phyloP scores from a whole-genome alignment of 2,113 vertebrate species.

The Brachyhypopomus occidentalis region DNA sequence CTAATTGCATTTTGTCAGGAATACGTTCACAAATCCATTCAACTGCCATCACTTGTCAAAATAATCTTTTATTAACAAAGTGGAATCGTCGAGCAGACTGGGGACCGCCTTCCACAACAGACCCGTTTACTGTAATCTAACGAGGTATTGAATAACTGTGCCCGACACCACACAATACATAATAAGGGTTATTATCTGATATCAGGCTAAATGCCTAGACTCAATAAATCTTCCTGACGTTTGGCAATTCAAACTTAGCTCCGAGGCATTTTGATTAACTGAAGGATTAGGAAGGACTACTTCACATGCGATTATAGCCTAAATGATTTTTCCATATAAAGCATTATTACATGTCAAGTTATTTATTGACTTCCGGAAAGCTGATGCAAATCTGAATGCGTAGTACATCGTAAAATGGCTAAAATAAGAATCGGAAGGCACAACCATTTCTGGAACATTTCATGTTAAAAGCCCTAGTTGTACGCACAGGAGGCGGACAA shows the following conservation, averaged over 20 bases:
- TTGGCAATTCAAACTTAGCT: background rate
- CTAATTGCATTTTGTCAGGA: no score
- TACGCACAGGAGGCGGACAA: background rate
- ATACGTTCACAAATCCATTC: background rate
- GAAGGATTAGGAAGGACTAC: slow-evolving; percentile 2
- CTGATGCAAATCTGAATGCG: slow-evolving; percentile 50
- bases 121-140: no score
- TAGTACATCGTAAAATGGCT: slow-evolving; percentile 52
- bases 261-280: background rate
- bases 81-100: background rate
- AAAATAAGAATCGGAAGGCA: slow-evolving; percentile 73
- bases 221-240: background rate
- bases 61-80: background rate
- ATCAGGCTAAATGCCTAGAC: background rate
- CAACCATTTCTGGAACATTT: slow-evolving; percentile 73
- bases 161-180: background rate
- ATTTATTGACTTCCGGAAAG: slow-evolving; percentile 69
- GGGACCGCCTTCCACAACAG: no score
- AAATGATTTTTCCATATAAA: slow-evolving; percentile 45
- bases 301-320: background rate
- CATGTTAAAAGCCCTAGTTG: slow-evolving; percentile 63
- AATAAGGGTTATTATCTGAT: background rate
- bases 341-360: slow-evolving; percentile 26
- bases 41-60: background rate
- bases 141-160: no score